Conservation (phyloP, 2,888 invertebrate genomes). For the Leucoma salicis region DNA sequence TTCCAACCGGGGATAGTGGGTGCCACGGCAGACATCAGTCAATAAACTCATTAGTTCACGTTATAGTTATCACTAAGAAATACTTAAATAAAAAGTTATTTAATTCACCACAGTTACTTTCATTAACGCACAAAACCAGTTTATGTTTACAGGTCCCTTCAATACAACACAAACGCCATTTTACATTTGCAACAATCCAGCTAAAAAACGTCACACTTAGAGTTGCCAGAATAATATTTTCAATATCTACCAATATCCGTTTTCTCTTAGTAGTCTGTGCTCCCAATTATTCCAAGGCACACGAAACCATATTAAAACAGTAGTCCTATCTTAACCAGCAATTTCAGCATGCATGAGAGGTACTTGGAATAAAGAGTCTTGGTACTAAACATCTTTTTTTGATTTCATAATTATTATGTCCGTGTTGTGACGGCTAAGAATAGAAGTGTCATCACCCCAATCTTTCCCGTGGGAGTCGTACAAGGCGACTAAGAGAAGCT, state of each 20-base stretch:
- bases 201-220: conserved; percentile 27
- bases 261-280: too few species aligned
- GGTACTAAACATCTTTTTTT: too few species aligned
- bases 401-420: too few species aligned
- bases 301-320: too few species aligned
- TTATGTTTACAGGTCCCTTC: conserved; percentile 69
- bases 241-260: background rate
- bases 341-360: too few species aligned
- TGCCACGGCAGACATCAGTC: conserved; percentile 82
- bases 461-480: too few species aligned
- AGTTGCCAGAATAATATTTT: conserved; percentile 14
- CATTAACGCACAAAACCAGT: conserved; percentile 38
- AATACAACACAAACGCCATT: conserved; percentile 77
- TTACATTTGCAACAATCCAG: conserved; percentile 45
- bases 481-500: too few species aligned
- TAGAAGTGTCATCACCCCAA: too few species aligned
- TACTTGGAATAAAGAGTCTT: too few species aligned
- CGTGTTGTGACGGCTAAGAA: too few species aligned
- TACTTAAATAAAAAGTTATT: conserved; percentile 35
- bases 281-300: too few species aligned
- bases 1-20: conserved; percentile 79
- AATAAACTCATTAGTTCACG: conserved; percentile 78
- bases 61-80: conserved; percentile 53
- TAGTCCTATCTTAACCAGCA: too few species aligned
- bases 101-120: conserved; percentile 30